These are phyloP conservation scores for Zaprionus lineosus DNA, from an alignment of 2,888 invertebrate species.

Conservation along the genomic window DNA sequence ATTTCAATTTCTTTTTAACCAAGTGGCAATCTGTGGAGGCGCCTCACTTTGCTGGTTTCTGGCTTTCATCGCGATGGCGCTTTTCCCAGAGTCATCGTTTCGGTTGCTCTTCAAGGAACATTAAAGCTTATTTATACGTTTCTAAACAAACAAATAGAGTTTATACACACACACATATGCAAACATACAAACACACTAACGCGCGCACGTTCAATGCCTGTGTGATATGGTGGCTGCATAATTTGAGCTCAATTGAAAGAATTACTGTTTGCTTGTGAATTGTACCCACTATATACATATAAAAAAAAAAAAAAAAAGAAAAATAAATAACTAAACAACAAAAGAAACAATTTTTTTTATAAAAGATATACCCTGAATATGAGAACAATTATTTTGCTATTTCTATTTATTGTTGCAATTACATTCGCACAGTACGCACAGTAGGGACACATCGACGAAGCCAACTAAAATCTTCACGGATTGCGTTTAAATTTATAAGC, in stretches of 20 bases:
- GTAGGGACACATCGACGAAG: too few species aligned
- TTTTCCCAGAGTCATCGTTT: constrained; percentile 26
- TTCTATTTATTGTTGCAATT: not conserved
- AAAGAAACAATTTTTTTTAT: too few species aligned
- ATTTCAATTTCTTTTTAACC: constrained; percentile 6
- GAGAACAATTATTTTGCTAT: too few species aligned
- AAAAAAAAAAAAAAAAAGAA: not conserved
- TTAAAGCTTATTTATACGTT: constrained; percentile 50
- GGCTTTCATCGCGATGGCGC: constrained; percentile 29
- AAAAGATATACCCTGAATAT: too few species aligned
- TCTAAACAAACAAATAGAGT: constrained; percentile 55
- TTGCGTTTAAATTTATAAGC: too few species aligned
- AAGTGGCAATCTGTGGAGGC: constrained; percentile 22
- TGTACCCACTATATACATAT: constrained; percentile 14
- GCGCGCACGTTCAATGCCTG: not conserved
- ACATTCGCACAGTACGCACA: too few species aligned
- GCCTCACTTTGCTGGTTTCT: constrained; percentile 33
- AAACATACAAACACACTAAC: not conserved
- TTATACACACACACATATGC: not conserved
- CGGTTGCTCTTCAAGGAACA: constrained; percentile 18
- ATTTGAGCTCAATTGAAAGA: constrained; percentile 64
- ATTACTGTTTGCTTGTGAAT: constrained; percentile 59
- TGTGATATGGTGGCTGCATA: constrained; percentile 34
- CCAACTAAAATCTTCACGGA: too few species aligned
- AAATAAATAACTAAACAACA: not conserved